Conservation (phyloP, 2,888 invertebrate genomes). For the Epinotia ramella region DNA sequence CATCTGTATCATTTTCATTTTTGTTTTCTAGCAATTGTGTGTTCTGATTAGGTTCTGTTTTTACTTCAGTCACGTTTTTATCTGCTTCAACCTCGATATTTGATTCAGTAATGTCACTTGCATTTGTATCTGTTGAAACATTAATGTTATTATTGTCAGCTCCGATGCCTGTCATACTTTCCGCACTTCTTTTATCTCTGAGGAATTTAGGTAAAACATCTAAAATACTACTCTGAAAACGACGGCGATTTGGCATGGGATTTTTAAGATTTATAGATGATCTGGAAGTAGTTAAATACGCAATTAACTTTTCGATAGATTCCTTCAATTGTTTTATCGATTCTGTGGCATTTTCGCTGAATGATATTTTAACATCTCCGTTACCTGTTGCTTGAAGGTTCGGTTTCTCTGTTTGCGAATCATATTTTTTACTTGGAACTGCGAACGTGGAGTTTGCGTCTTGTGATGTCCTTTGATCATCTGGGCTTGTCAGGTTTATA, state of each 20-base stretch:
- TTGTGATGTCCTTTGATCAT: neutral
- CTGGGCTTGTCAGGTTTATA: neutral
- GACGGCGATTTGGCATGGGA: neutral
- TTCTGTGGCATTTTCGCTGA: constrained; percentile 13
- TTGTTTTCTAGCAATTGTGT: neutral
- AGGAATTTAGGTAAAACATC: neutral
- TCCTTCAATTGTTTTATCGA: constrained; percentile 7
- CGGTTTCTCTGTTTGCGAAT: neutral
- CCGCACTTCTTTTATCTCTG: constrained; percentile 15
- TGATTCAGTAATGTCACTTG: neutral
- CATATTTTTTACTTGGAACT: neutral
- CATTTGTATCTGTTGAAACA: neutral
- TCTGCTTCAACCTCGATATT: neutral
- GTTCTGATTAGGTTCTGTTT: neutral
- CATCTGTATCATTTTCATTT: constrained; percentile 8
- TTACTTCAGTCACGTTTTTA: neutral
- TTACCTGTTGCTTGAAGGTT: neutral
- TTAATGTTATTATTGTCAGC: neutral
- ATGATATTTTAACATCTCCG: constrained; percentile 6
- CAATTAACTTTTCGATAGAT: constrained; percentile 9
- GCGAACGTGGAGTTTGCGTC: neutral
- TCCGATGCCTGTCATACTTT: neutral
- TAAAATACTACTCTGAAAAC: neutral
- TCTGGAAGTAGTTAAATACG: neutral
- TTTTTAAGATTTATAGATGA: neutral